phyloP scores from a whole-genome alignment of 2,888 invertebrate genomes.

The Chrysomela aeneicollis region DNA sequence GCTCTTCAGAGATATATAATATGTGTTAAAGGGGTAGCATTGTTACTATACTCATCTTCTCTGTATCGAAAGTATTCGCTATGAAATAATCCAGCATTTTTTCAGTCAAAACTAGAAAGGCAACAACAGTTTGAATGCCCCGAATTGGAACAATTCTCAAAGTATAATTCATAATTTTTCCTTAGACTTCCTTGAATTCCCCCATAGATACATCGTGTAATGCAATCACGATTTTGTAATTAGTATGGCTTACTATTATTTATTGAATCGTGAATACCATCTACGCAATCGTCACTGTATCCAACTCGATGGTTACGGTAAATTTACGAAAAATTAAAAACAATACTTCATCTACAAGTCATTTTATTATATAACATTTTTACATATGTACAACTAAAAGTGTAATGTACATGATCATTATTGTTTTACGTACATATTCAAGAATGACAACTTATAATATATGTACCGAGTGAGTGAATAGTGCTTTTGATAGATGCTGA shows the following conservation, averaged over 20 bases:
- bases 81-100: too few species aligned
- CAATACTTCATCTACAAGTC: neutral
- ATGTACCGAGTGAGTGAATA: too few species aligned
- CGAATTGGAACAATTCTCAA: too few species aligned
- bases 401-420: constrained; percentile 20
- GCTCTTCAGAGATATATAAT: too few species aligned
- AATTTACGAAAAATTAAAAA: constrained; percentile 1
- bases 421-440: neutral
- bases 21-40: too few species aligned
- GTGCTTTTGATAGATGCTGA: too few species aligned
- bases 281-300: neutral
- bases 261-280: neutral
- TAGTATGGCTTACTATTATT: neutral
- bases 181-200: too few species aligned
- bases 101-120: too few species aligned
- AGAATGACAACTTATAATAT: neutral
- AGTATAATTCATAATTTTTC: too few species aligned
- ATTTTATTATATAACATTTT: constrained; percentile 28
- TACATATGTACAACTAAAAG: constrained; percentile 28
- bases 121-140: too few species aligned
- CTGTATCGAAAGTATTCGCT: too few species aligned
- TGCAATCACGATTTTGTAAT: neutral
- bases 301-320: neutral
- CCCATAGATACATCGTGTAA: neutral
- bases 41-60: too few species aligned